phyloP scores from a whole-genome alignment of 2,797 vertebrate genomes.

The Naso thynnoides region DNA sequence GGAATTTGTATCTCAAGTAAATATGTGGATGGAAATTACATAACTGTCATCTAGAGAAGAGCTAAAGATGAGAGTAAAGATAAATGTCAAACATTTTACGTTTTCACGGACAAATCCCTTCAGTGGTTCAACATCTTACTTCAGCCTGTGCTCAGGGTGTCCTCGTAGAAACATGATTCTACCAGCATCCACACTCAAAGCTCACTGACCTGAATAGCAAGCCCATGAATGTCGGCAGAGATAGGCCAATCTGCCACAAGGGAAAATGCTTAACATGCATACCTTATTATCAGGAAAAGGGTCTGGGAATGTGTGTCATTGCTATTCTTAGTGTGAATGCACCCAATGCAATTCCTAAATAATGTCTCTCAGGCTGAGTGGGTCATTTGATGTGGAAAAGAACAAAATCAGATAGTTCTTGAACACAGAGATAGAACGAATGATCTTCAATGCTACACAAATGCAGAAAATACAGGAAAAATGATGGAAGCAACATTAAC shows the following conservation, averaged over 20 bases:
- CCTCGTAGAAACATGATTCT: slow-evolving; percentile 52
- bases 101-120: slow-evolving; percentile 24
- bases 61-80: slow-evolving; percentile 6
- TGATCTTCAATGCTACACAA: neutral
- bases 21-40: slow-evolving; percentile 10
- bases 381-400: slow-evolving; percentile 39
- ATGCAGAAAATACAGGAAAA: slow-evolving; percentile 4
- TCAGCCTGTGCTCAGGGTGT: slow-evolving; percentile 38
- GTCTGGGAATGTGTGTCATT: slow-evolving; percentile 74
- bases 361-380: slow-evolving; percentile 25
- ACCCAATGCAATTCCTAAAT: slow-evolving; percentile 38
- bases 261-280: slow-evolving; percentile 74
- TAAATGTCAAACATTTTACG: slow-evolving; percentile 32
- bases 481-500: neutral
- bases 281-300: slow-evolving; percentile 71
- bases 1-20: slow-evolving; percentile 2
- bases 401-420: slow-evolving; percentile 12
- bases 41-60: slow-evolving; percentile 9
- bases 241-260: slow-evolving; percentile 70
- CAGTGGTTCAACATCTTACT: slow-evolving; percentile 42
- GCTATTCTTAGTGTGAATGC: slow-evolving; percentile 70
- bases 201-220: slow-evolving; percentile 84
- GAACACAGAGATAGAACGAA: slow-evolving; percentile 6
- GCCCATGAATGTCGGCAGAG: slow-evolving; percentile 74
- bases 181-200: slow-evolving; percentile 69